Evolutionary conservation across 2,888 invertebrate species (phyloP), one percentile per base, ranked within the genome.

Genomic region (Lasioglossum figueresi): DNA sequence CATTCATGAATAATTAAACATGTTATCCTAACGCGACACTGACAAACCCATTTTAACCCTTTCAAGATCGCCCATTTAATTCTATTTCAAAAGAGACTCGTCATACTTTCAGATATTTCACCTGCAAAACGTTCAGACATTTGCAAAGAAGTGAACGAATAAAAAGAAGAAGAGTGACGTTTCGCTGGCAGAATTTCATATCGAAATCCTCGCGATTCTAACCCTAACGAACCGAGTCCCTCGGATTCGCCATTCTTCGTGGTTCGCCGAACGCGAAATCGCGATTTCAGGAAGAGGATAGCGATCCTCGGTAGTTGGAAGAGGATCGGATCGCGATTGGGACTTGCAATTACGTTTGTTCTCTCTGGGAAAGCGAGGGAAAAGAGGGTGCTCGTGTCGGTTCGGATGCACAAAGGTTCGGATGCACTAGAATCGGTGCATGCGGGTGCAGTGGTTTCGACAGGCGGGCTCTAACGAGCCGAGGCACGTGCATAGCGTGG

Each of bases 361-460:
- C 63, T 81, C 76, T 74, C n/a, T 81, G 73, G 63, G 19, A 37
- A 59, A 76, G 68, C 48, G 27, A 27, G 19, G 31, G 63, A 63
- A 31, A 31, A 31, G 66, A 19, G 31, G 27, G 59, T 59, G 59
- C 27, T 76, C 52, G 48, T 59, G 86, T 59, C 23, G 1, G n/a
- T 37, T 66, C 19, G 2, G 63, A 40, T n/a, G 45, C 75, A 45
- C 27, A 34, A 27, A 84, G 84, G 83, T 86, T 86, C 80, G 81
- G 12, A 59, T 27, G 27, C 27, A 12, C 59, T 59, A 59, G 27
- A 59, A 75, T 86, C 76, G 85, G 80, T 82, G 66, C 92, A 92
- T 93, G 92, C 92, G 88, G 86, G 88, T 87, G 89, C 89, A 85
- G 81, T 84, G 82, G 89, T 87, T 87, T 85, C 78, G 85, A 91